Evolutionary conservation across 2,888 invertebrate genomes (phyloP).

Genomic region (Tetragonisca angustula): DNA sequence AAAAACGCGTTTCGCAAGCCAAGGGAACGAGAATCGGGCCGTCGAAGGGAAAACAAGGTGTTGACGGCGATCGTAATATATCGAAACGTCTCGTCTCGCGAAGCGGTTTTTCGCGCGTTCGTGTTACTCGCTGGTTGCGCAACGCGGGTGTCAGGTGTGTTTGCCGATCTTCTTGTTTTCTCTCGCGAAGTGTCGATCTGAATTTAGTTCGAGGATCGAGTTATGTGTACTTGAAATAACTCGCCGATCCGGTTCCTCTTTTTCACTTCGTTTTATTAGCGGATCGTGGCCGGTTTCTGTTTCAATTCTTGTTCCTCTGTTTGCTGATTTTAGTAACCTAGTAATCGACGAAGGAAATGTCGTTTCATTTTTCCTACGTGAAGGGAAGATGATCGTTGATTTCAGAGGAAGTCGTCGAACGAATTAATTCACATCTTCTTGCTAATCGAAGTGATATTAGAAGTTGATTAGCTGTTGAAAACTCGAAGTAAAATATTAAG

Average conservation of each 20-base stretch:
- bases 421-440: too few relatives aligned
- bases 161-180: not conserved
- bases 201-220: slow-evolving; percentile 3
- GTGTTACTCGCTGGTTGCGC: not conserved
- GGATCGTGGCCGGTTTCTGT: not conserved
- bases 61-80: not conserved
- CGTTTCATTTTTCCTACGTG: too few relatives aligned
- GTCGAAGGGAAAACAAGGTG: not conserved
- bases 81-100: not conserved
- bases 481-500: not conserved
- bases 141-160: not conserved
- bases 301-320: not conserved
- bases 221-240: slow-evolving; percentile 4
- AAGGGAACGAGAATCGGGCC: not conserved
- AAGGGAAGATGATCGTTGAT: too few relatives aligned
- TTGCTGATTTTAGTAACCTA: not conserved
- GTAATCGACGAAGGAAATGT: not conserved
- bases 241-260: not conserved
- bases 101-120: not conserved
- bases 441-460: too few relatives aligned
- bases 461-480: too few relatives aligned
- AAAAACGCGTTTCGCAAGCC: not conserved
- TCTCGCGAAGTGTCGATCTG: not conserved
- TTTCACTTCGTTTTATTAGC: not conserved
- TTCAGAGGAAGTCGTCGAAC: too few relatives aligned